phyloP scores from a whole-genome alignment of 1,140 invertebrate genomes.

The Eciton burchellii region DNA sequence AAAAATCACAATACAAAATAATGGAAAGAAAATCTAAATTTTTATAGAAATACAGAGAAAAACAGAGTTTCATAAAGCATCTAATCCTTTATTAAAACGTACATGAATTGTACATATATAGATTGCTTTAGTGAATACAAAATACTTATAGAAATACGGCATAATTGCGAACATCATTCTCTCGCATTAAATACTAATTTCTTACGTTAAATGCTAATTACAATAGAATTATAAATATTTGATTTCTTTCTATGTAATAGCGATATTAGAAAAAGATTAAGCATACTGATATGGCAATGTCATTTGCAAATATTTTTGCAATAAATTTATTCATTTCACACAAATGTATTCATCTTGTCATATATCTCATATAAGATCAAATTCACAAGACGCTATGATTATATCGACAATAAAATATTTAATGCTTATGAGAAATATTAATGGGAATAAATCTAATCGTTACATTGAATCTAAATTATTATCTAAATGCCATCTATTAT shows the following conservation, averaged over 20 bases:
- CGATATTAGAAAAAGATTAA: constrained; percentile 26
- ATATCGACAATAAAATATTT: constrained; percentile 24
- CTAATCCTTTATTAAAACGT: not conserved
- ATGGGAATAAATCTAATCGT: constrained; percentile 10
- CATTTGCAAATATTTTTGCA: constrained; percentile 30
- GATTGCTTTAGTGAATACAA: not conserved
- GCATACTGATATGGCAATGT: constrained; percentile 57
- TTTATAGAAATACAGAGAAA: not conserved
- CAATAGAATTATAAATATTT: constrained; percentile 56
- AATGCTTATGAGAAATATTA: constrained; percentile 28
- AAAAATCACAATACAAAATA: not conserved
- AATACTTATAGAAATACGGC: not conserved
- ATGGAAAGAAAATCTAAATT: not conserved
- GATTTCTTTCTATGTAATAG: constrained; percentile 53
- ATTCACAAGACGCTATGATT: constrained; percentile 29
- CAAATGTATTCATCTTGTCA: not conserved
- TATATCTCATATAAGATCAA: not conserved
- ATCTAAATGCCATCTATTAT: constrained; percentile 54
- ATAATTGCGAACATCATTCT: constrained; percentile 16
- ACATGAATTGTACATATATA: constrained; percentile 11
- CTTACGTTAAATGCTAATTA: constrained; percentile 8
- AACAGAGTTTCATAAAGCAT: constrained; percentile 2
- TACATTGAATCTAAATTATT: constrained; percentile 43
- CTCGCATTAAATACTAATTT: constrained; percentile 13
- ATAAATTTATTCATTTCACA: constrained; percentile 18